Conservation (phyloP, 2,888 invertebrate species). For the Crioceris asparagi region DNA sequence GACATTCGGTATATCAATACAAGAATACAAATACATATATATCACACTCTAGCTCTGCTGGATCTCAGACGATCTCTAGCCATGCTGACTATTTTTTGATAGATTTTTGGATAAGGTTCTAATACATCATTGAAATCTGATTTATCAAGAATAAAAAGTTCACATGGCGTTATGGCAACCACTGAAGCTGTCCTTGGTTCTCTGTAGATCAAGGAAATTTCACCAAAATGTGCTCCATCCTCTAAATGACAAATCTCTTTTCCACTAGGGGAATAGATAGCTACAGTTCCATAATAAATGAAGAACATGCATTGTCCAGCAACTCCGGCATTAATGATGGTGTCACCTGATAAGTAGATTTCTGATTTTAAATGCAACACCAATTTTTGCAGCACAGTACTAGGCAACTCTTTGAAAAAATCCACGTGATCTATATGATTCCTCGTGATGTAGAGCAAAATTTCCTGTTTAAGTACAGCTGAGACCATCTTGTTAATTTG, state of each 20-base stretch:
- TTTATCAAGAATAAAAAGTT: conserved; percentile 34
- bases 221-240: conserved; percentile 41
- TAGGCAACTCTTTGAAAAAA: conserved; percentile 28
- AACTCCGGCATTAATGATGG: conserved; percentile 7
- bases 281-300: conserved; percentile 12
- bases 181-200: conserved; percentile 36
- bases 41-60: too few relatives aligned
- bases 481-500: conserved; percentile 26
- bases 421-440: conserved; percentile 33
- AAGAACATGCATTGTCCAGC: conserved; percentile 10
- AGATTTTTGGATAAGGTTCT: conserved; percentile 32
- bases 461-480: conserved; percentile 21
- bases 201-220: conserved; percentile 37
- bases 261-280: conserved; percentile 29
- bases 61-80: too few relatives aligned
- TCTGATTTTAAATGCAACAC: background rate
- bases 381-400: background rate
- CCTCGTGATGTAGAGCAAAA: conserved; percentile 33
- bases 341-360: conserved; percentile 4
- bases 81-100: too few relatives aligned
- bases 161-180: conserved; percentile 38
- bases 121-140: conserved; percentile 34
- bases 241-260: conserved; percentile 34
- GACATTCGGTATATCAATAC: too few relatives aligned
- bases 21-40: too few relatives aligned